Conservation (phyloP, 1,140 invertebrate species). For the Lethrus apterus region DNA sequence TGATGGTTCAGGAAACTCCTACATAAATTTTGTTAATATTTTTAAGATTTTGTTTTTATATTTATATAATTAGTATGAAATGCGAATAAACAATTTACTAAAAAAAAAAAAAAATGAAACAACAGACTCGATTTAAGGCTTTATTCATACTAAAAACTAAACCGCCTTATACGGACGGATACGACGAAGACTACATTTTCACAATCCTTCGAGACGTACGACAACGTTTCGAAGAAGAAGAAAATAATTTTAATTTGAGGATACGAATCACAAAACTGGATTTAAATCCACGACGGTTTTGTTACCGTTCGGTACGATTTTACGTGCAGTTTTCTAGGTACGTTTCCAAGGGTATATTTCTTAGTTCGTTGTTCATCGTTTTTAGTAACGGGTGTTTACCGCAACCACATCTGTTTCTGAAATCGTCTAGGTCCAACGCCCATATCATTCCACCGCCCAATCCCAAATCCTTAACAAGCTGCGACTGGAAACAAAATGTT, state of each 20-base stretch:
- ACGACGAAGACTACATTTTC: conserved; percentile 12
- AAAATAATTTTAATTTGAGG: conserved; percentile 7
- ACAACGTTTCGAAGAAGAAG: conserved; percentile 5
- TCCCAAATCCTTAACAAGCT: conserved; percentile 50
- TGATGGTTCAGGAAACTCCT: neutral
- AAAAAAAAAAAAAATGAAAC: neutral
- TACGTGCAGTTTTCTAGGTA: conserved; percentile 34
- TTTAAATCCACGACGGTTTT: neutral
- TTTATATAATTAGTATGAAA: neutral
- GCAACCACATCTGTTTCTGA: conserved; percentile 57
- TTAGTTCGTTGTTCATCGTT: conserved; percentile 50
- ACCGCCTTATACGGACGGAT: too few species aligned
- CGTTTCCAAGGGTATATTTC: conserved; percentile 34
- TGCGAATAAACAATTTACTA: neutral
- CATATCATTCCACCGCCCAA: conserved; percentile 74
- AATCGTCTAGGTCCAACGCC: conserved; percentile 72
- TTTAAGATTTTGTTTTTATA: neutral
- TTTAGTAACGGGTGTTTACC: conserved; percentile 51
- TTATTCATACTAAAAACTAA: too few species aligned
- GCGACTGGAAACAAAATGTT: conserved; percentile 35
- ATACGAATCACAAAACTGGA: conserved; percentile 1
- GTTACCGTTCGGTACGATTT: neutral
- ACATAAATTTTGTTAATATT: neutral
- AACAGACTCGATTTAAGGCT: too few species aligned
- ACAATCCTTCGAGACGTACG: conserved; percentile 11